Base-by-base conservation (phyloP, 2,797 vertebrate genomes). In the Falco cherrug region DNA sequence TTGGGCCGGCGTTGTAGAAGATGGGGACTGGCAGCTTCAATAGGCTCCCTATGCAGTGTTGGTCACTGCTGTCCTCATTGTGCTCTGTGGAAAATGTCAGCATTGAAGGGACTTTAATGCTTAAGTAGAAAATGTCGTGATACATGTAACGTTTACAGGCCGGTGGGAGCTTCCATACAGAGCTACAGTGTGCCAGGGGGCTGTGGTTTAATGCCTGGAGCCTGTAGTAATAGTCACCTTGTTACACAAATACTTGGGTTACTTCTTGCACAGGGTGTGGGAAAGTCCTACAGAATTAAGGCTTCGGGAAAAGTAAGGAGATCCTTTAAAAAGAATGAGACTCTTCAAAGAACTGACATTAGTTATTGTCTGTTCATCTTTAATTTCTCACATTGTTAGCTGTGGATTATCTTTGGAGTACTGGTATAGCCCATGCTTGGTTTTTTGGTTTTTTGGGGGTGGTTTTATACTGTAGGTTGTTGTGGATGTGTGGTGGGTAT, bases 161-260 rank as follows among this genome's bases (percentile, higher is more conserved):
- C 0, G 0, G 9, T 24, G n/a, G 33, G 39, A 90, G 69, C 43
- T 53, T 65, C 22, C 24, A 0, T 41, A 5, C 25, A 31, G 64
- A 84, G 41, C 39, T 24, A 0, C 13, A 56, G 16, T 5, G 0
- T 74, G 63, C 24, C 14, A 14, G 39, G 53, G 21, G 16, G 4
- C 33, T 87, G 41, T 48, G 35, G 13, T 63, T 91, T 48, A 39
- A 21, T 64, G 57, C 68, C 63, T 71, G 50, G 29, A 56, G 70
- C 35, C 79, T 81, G 35, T 18, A n/a, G 28, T 59, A 47, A 7
- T 18, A 68, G 29, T 50, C 24, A 19, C 45, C 50, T 64, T 77
- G 24, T 64, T 60, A 45, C 3, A 11, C 50, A 75, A 57, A 74
- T 59, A n/a, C 57, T 76, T 87, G 29, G 17, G 14, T 75, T 90